Conservation (phyloP, 2,113 vertebrate genomes). For the Carollia perspicillata region DNA sequence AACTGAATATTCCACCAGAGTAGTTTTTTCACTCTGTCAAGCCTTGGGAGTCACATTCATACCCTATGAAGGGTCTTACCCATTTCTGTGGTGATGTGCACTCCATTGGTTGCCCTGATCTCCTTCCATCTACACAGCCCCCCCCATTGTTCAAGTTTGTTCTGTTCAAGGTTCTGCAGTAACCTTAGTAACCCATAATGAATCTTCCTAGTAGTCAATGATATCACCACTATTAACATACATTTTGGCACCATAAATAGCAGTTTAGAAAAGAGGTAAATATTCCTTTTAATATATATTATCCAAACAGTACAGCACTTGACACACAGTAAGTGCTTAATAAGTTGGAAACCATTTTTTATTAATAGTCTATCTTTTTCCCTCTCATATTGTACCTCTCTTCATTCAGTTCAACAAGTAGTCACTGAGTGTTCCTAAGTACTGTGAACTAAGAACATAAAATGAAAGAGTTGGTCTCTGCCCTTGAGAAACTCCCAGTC, state of each 20-base stretch:
- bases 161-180: slow-evolving; percentile 33
- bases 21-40: slow-evolving; percentile 19
- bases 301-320: slow-evolving; percentile 1
- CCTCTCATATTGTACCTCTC: not conserved
- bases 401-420: slow-evolving; percentile 28
- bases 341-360: slow-evolving; percentile 32
- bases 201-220: not conserved
- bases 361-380: not conserved
- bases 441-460: not conserved
- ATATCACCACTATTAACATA: slow-evolving; percentile 16
- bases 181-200: slow-evolving; percentile 49
- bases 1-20: not conserved
- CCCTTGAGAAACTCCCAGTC: slow-evolving; percentile 17
- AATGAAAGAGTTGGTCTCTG: slow-evolving; percentile 25
- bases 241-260: slow-evolving; percentile 5
- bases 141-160: slow-evolving; percentile 18
- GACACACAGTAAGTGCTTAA: slow-evolving; percentile 10
- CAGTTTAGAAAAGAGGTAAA: slow-evolving; percentile 43
- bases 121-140: not conserved
- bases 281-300: slow-evolving; percentile 26
- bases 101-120: slow-evolving; percentile 26
- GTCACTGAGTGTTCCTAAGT: slow-evolving; percentile 43
- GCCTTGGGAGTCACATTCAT: not conserved
- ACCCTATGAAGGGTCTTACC: not conserved
- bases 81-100: slow-evolving; percentile 14